These are phyloP conservation scores for Limnothrissa miodon DNA, from an alignment of 2,113 vertebrate genomes.

Conservation along the genomic window DNA sequence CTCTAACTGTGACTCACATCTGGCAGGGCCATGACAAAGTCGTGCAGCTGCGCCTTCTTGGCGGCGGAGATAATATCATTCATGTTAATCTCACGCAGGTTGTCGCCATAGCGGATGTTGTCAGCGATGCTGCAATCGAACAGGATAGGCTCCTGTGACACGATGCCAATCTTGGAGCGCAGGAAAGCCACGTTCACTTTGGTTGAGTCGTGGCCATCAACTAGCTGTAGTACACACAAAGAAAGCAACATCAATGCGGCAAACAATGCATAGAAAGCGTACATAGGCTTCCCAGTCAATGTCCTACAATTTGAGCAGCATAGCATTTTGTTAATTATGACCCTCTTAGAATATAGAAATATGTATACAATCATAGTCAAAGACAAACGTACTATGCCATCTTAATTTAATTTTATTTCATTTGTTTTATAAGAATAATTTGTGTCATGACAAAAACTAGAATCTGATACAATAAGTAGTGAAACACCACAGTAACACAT, in stretches of 20 bases:
- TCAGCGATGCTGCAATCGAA: conserved; percentile 78
- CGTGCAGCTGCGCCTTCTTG: conserved; percentile 76
- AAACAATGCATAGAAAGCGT: no score
- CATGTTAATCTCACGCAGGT: conserved; percentile 66
- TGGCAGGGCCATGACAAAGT: conserved; percentile 75
- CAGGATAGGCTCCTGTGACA: conserved; percentile 77
- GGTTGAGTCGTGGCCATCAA: conserved; percentile 68
- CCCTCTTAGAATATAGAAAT: no score
- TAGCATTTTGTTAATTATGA: no score
- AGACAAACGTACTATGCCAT: no score
- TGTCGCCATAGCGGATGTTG: conserved; percentile 78
- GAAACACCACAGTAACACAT: not conserved
- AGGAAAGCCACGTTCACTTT: conserved; percentile 69
- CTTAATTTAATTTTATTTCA: no score
- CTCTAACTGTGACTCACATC: conserved; percentile 58
- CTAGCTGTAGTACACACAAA: conserved; percentile 57
- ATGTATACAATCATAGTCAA: no score
- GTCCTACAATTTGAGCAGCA: not conserved
- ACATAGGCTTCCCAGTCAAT: no score
- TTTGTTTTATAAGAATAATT: no score
- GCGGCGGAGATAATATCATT: conserved; percentile 69
- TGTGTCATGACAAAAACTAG: not conserved
- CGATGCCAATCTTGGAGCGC: conserved; percentile 77
- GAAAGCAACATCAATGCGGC: not conserved
- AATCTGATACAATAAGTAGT: not conserved